These are phyloP conservation scores for Oriolus oriolus DNA, from an alignment of 2,113 vertebrate genomes.

Conservation along the genomic window DNA sequence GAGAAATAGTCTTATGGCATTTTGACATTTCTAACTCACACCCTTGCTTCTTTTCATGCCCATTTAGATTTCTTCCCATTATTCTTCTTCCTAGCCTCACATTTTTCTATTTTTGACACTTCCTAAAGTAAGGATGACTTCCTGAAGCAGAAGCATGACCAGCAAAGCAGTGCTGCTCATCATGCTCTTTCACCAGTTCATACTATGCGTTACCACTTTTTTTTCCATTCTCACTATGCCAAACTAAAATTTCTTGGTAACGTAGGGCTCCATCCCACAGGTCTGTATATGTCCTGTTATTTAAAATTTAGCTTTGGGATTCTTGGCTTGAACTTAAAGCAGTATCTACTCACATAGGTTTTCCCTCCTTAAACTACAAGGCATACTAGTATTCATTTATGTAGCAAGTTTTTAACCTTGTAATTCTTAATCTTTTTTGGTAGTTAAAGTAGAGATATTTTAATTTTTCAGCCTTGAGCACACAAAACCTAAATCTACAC, in stretches of 20 bases:
- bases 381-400: neutral
- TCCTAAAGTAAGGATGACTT: neutral
- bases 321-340: neutral
- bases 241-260: neutral
- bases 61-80: neutral
- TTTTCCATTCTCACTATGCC: neutral
- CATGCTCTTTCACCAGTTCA: neutral
- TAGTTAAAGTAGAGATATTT: neutral
- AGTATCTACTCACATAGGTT: neutral
- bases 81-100: neutral
- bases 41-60: neutral
- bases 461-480: neutral
- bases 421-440: neutral
- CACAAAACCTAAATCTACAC: neutral
- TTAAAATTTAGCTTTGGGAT: neutral
- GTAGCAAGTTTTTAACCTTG: neutral
- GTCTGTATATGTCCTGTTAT: neutral
- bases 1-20: neutral
- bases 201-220: neutral
- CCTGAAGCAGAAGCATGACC: neutral
- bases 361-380: neutral
- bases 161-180: neutral
- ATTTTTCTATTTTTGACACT: neutral
- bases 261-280: neutral
- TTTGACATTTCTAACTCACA: neutral